These are phyloP conservation scores for Euura lappo DNA, from an alignment of 1,140 invertebrate species.

Conservation along the genomic window DNA sequence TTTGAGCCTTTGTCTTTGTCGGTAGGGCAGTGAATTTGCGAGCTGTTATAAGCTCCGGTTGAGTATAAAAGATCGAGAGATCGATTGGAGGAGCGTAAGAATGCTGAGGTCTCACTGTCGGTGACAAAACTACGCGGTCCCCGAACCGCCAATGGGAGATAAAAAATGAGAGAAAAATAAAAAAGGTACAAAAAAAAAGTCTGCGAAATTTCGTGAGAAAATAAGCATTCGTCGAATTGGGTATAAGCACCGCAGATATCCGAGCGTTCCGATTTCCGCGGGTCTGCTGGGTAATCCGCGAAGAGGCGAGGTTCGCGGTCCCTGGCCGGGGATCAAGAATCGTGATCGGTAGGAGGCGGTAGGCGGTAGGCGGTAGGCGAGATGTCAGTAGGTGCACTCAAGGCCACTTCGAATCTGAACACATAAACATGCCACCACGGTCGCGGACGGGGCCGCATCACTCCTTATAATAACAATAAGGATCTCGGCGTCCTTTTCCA, in stretches of 20 bases:
- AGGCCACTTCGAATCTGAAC: conserved; percentile 54
- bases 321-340: too few relatives aligned
- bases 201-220: too few relatives aligned
- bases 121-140: not conserved
- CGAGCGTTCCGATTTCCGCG: not conserved
- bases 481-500: conserved; percentile 39
- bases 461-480: conserved; percentile 58
- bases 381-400: conserved; percentile 35
- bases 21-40: not conserved
- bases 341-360: conserved; percentile 10
- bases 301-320: not conserved
- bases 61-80: conserved; percentile 2
- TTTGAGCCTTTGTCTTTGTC: not conserved
- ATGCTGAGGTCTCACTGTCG: conserved; percentile 6
- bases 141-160: not conserved
- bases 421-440: conserved; percentile 54
- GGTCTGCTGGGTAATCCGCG: not conserved
- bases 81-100: not conserved
- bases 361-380: conserved; percentile 15
- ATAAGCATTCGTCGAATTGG: not conserved
- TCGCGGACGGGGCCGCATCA: conserved; percentile 46
- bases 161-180: too few relatives aligned
- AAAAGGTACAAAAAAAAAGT: too few relatives aligned
- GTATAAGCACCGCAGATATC: not conserved
- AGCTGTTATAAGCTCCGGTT: not conserved